phyloP scores from a whole-genome alignment of 23 tunicate species.

The Corella eumyota region DNA sequence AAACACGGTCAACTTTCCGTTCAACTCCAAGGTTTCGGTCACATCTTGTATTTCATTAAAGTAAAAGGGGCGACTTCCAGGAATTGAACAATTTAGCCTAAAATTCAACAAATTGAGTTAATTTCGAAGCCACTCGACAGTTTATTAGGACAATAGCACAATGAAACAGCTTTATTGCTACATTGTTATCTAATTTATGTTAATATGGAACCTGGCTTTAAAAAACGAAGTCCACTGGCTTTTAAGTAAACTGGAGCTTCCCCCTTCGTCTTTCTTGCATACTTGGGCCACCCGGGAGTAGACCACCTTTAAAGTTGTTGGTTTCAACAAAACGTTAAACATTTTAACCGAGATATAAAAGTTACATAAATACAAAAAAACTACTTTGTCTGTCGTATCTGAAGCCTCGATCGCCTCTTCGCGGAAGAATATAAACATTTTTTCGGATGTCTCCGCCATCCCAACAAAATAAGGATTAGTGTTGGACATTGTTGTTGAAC shows the following conservation, averaged over 20 bases:
- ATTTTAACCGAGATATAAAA: too few relatives aligned
- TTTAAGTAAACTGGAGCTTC: not conserved
- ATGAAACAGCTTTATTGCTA: too few relatives aligned
- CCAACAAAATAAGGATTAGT: conserved; percentile 48
- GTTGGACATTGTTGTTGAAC: not conserved
- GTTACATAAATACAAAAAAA: too few relatives aligned
- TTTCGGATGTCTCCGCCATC: conserved; percentile 41
- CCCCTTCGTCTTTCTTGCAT: conserved; percentile 68
- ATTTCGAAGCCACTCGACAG: too few relatives aligned
- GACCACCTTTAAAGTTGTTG: conserved; percentile 8
- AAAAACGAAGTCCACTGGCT: conserved; percentile 72
- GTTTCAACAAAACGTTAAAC: not conserved
- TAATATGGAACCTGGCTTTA: conserved; percentile 86
- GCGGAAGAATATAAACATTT: conserved; percentile 63
- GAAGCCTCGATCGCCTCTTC: conserved; percentile 43
- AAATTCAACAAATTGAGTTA: too few relatives aligned
- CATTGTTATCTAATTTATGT: too few relatives aligned
- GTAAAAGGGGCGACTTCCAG: conserved; percentile 59
- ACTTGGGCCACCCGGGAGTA: conserved; percentile 75
- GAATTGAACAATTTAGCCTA: conserved; percentile 71
- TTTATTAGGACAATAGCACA: too few relatives aligned
- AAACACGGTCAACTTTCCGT: conserved; percentile 37
- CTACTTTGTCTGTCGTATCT: conserved; percentile 14
- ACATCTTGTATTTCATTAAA: conserved; percentile 65
- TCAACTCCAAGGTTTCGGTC: conserved; percentile 14